A percentile compares a stretch with the other conserved stretches of the same genome.
These are phyloP conservation scores for Tipula unca DNA, from an alignment of 2,888 invertebrate genomes.

Conservation along the genomic window DNA sequence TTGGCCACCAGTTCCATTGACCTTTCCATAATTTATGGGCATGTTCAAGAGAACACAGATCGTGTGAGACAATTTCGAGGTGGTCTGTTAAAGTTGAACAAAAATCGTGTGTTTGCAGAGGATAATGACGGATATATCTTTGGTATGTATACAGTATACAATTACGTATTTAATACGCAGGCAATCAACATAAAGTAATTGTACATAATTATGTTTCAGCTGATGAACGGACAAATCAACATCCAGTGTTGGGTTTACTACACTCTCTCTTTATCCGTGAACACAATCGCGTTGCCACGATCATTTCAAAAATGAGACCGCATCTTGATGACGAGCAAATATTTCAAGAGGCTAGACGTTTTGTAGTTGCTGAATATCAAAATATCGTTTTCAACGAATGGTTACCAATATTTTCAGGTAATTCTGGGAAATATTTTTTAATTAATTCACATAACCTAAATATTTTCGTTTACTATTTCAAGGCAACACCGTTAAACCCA, in stretches of 20 bases:
- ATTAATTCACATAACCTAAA: background rate
- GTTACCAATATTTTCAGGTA: slow-evolving; percentile 44
- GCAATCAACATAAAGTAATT: too few species aligned
- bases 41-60: slow-evolving; percentile 29
- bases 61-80: background rate
- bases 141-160: background rate
- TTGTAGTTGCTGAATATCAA: slow-evolving; percentile 45
- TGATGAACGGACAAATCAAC: slow-evolving; percentile 43
- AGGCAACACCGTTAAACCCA: background rate
- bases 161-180: too few species aligned
- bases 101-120: background rate
- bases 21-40: slow-evolving; percentile 73
- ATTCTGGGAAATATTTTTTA: slow-evolving; percentile 39
- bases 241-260: slow-evolving; percentile 42
- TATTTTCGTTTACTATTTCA: background rate
- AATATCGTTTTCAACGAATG: slow-evolving; percentile 47
- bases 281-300: slow-evolving; percentile 44
- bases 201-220: too few species aligned
- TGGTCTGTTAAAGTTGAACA: background rate
- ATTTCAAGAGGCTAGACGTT: slow-evolving; percentile 45
- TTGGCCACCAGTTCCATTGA: slow-evolving; percentile 50
- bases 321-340: slow-evolving; percentile 45
- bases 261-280: slow-evolving; percentile 45
- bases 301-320: slow-evolving; percentile 43
- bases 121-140: slow-evolving; percentile 49